These are phyloP conservation scores for Neocloeon triangulifer DNA, from an alignment of 1,140 invertebrate genomes.

Conservation along the genomic window DNA sequence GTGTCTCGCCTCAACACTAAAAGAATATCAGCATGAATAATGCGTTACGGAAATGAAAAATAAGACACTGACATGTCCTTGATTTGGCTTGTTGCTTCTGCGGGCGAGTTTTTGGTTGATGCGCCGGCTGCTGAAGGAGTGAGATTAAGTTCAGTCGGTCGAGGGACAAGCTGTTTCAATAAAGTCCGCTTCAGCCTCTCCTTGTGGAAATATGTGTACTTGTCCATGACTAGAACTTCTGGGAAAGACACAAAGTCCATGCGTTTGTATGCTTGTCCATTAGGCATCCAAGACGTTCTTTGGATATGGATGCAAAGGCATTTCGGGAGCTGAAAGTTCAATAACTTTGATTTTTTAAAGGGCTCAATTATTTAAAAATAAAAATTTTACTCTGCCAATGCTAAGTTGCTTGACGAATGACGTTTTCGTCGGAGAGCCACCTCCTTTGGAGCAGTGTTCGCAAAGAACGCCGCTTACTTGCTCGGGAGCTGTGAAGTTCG, in stretches of 20 bases:
- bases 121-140: conserved; percentile 8
- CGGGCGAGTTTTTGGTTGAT: conserved; percentile 3
- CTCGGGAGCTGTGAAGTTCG: conserved; percentile 63
- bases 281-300: conserved; percentile 56
- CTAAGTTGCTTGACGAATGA: conserved; percentile 58
- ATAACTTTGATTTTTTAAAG: conserved; percentile 3
- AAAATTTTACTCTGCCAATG: conserved; percentile 50
- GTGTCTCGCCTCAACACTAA: conserved; percentile 15
- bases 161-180: no score
- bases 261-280: conserved; percentile 52
- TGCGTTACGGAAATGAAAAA: no score
- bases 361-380: conserved; percentile 3
- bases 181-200: no score
- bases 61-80: not conserved
- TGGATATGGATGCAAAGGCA: conserved; percentile 73
- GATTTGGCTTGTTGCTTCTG: conserved; percentile 3
- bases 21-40: no score
- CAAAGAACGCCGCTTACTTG: conserved; percentile 64
- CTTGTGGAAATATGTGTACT: conserved; percentile 40
- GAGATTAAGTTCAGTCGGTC: no score
- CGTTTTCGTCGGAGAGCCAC: conserved; percentile 22
- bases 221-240: conserved; percentile 54
- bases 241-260: conserved; percentile 70
- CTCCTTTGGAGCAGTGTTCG: conserved; percentile 57
- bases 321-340: conserved; percentile 35